Conservation (phyloP, 2,888 invertebrate genomes). For the Tetramorium bicarinatum region DNA sequence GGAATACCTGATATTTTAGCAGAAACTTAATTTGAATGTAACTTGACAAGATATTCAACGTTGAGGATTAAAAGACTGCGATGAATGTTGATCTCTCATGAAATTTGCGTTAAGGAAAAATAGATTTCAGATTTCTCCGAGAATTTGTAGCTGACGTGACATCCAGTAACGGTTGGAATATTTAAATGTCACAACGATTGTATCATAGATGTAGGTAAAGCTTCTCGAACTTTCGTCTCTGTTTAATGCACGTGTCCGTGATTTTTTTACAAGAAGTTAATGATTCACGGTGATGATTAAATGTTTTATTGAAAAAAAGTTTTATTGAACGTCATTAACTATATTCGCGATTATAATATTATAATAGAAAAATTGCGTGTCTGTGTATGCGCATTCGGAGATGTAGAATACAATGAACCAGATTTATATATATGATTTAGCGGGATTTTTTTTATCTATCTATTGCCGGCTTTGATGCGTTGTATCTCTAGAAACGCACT, state of each 20-base stretch:
- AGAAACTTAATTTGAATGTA: background rate
- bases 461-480: background rate
- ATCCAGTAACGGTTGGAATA: background rate
- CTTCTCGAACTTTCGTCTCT: background rate
- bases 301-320: no score
- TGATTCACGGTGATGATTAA: slow-evolving; percentile 50
- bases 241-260: background rate
- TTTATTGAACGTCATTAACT: background rate
- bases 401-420: background rate
- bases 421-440: background rate
- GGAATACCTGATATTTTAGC: background rate
- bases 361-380: background rate
- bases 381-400: background rate
- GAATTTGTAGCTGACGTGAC: background rate
- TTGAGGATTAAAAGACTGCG: background rate
- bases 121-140: background rate
- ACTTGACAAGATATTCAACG: slow-evolving; percentile 7
- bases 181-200: slow-evolving; percentile 4
- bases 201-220: background rate
- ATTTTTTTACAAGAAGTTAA: slow-evolving; percentile 6
- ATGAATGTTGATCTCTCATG: background rate
- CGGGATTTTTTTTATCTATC: background rate
- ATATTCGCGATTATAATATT: background rate
- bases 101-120: slow-evolving; percentile 5
- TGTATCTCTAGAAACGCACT: slow-evolving; percentile 2